A percentile compares a stretch with the other conserved stretches of the same genome.
Conservation (phyloP, 1,140 invertebrate species). For the Pinna nobilis region DNA sequence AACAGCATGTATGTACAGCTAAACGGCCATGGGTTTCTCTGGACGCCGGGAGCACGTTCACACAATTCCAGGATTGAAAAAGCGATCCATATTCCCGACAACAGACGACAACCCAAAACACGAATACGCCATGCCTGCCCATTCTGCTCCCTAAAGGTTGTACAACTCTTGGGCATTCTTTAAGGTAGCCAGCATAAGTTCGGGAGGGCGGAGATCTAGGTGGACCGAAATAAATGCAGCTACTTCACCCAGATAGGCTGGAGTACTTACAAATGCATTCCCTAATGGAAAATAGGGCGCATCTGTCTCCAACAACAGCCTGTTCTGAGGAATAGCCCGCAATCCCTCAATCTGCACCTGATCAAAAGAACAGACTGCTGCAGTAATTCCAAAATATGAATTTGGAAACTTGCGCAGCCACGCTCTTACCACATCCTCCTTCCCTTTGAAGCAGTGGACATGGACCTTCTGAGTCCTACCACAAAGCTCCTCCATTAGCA, state of each 20-base stretch:
- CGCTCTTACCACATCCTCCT: not conserved
- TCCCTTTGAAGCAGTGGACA: conserved; percentile 4
- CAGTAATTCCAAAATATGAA: not conserved
- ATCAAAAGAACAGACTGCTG: not conserved
- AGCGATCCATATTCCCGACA: no score
- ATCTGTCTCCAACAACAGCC: not conserved
- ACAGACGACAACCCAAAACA: no score
- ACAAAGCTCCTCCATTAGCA: conserved; percentile 9
- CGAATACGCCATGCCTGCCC: no score
- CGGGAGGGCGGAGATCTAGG: not conserved
- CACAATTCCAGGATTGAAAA: no score
- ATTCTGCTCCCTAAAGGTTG: no score
- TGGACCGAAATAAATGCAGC: not conserved
- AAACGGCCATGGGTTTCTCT: no score
- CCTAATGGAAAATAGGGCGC: conserved; percentile 4
- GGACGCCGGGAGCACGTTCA: no score
- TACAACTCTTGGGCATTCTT: not conserved
- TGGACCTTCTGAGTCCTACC: not conserved
- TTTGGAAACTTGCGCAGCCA: conserved; percentile 12
- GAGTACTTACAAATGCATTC: not conserved
- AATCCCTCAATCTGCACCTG: not conserved
- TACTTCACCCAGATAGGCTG: conserved; percentile 6
- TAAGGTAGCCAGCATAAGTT: not conserved
- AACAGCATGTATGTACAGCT: no score
- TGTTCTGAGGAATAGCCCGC: not conserved